Evolutionary conservation across 2,888 invertebrate genomes (phyloP).

Genomic region (Drosophila acutilabella): DNA sequence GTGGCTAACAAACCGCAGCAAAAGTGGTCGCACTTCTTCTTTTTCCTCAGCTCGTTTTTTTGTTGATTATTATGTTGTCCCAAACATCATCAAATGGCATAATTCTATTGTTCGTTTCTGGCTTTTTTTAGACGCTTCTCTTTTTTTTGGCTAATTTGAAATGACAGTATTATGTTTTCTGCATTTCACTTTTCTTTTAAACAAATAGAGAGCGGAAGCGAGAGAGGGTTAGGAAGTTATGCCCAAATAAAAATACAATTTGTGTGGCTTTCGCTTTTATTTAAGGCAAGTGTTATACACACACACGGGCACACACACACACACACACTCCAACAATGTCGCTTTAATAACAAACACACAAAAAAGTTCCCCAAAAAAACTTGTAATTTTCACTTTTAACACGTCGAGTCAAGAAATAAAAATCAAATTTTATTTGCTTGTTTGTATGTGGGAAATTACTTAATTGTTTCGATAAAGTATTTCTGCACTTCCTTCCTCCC

Average conservation of each 20-base stretch:
- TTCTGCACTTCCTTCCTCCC: conserved; percentile 2
- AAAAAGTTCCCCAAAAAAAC: conserved; percentile 47
- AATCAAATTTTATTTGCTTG: conserved; percentile 57
- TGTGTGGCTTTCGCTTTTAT: conserved; percentile 77
- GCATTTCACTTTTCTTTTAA: conserved; percentile 79
- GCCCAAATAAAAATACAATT: conserved; percentile 50
- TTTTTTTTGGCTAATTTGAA: conserved; percentile 63
- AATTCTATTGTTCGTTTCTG: conserved; percentile 71
- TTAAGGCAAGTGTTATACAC: conserved; percentile 55
- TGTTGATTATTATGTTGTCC: conserved; percentile 56
- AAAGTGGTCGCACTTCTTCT: conserved; percentile 56
- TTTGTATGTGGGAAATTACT: conserved; percentile 66
- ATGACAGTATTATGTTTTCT: conserved; percentile 57
- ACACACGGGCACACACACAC: conserved; percentile 24
- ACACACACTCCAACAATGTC: conserved; percentile 39
- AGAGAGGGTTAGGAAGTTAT: conserved; percentile 23
- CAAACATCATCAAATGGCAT: conserved; percentile 72
- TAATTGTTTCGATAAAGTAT: conserved; percentile 59
- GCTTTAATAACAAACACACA: conserved; percentile 62
- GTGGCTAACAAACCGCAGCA: conserved; percentile 37
- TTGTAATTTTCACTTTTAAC: conserved; percentile 79
- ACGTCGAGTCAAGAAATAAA: conserved; percentile 54
- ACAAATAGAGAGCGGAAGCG: conserved; percentile 50
- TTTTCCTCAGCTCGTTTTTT: conserved; percentile 53
- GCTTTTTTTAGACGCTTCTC: conserved; percentile 20